These are phyloP conservation scores for Drosophila fulvimacula DNA, from an alignment of 2,888 invertebrate genomes.

Conservation along the genomic window DNA sequence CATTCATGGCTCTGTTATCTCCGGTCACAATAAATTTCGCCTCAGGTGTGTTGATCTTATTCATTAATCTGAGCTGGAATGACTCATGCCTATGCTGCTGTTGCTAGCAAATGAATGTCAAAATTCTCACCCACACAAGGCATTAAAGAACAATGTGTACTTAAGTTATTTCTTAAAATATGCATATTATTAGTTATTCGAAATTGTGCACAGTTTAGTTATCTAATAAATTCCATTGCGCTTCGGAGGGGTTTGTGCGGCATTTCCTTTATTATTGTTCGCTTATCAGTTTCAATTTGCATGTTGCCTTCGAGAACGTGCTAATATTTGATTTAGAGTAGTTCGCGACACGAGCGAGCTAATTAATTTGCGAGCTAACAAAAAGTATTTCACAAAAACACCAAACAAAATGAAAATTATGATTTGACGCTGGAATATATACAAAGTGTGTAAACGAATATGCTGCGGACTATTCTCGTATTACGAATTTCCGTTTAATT, in stretches of 20 bases:
- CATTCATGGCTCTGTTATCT: constrained; percentile 14
- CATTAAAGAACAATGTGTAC: constrained; percentile 22
- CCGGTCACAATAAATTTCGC: neutral
- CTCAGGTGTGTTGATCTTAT: constrained; percentile 4
- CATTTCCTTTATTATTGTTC: constrained; percentile 29
- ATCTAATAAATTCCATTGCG: constrained; percentile 34
- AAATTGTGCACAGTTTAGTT: constrained; percentile 32
- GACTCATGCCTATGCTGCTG: constrained; percentile 16
- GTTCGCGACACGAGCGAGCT: constrained; percentile 19
- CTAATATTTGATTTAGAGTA: constrained; percentile 43
- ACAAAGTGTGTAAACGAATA: neutral
- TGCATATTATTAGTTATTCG: constrained; percentile 4
- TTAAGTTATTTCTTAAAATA: constrained; percentile 1
- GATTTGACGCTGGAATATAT: constrained; percentile 5
- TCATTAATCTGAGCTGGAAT: constrained; percentile 2
- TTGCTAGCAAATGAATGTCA: constrained; percentile 27
- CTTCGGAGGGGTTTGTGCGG: constrained; percentile 1
- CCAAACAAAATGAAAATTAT: constrained; percentile 1
- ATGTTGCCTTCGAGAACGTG: constrained; percentile 35
- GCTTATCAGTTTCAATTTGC: constrained; percentile 55
- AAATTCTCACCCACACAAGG: constrained; percentile 37
- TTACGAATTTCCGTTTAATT: constrained; percentile 39
- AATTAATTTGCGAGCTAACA: constrained; percentile 36
- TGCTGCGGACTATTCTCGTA: constrained; percentile 3
- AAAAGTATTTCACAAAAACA: neutral